Conservation (phyloP, 2,888 invertebrate species). For the Craniophora ligustri region DNA sequence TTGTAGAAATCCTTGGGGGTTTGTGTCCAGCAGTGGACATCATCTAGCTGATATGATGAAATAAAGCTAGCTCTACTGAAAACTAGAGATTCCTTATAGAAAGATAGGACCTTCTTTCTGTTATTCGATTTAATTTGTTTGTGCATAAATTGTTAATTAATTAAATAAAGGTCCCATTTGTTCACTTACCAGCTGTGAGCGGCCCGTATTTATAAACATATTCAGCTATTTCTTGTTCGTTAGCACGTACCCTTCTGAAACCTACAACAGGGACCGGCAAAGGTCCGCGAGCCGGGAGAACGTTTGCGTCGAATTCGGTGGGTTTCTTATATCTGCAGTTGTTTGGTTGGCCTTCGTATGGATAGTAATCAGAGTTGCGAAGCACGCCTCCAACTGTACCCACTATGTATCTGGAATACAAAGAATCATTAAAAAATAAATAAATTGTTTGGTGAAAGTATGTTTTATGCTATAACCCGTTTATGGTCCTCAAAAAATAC, state of each 20-base stretch:
- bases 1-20: no score
- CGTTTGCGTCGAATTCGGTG: background rate
- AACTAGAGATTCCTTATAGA: no score
- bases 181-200: conserved; percentile 28
- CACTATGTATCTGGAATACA: conserved; percentile 49
- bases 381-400: conserved; percentile 62
- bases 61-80: no score
- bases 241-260: conserved; percentile 8
- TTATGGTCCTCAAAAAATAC: no score
- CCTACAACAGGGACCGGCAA: conserved; percentile 32
- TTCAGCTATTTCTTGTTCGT: conserved; percentile 33
- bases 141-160: no score
- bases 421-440: no score
- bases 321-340: conserved; percentile 21
- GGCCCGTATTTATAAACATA: conserved; percentile 28
- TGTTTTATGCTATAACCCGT: no score
- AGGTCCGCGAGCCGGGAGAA: background rate
- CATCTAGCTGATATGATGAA: no score
- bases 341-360: conserved; percentile 2
- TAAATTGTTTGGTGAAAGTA: no score
- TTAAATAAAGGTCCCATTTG: background rate
- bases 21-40: no score
- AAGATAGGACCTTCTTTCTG: no score
- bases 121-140: no score
- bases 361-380: conserved; percentile 44